A percentile compares a stretch with the other conserved stretches of the same genome.
phyloP scores from a whole-genome alignment of 2,113 vertebrate genomes.

The Cyphomyrus plagiostoma region DNA sequence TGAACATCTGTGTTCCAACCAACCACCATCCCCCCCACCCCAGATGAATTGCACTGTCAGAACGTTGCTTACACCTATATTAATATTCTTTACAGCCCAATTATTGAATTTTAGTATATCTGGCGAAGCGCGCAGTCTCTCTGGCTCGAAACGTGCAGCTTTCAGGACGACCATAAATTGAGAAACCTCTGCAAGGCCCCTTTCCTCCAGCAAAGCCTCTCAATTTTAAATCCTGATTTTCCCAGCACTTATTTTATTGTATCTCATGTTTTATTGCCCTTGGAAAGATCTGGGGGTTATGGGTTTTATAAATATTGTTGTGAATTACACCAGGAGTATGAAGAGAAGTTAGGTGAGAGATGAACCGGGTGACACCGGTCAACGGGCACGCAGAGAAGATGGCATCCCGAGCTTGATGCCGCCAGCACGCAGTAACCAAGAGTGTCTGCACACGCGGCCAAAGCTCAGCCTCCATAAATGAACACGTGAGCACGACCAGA shows the following conservation, averaged over 20 bases:
- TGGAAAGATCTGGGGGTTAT: slow-evolving; percentile 11
- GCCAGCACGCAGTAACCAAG: background rate
- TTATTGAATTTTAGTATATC: slow-evolving; percentile 58
- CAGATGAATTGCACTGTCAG: slow-evolving; percentile 47
- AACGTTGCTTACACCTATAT: slow-evolving; percentile 48
- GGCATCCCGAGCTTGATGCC: background rate
- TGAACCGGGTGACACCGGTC: background rate
- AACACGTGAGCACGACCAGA: background rate
- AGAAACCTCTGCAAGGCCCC: slow-evolving; percentile 24
- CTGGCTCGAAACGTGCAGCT: slow-evolving; percentile 31
- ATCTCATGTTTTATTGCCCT: slow-evolving; percentile 19
- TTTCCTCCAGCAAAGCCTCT: slow-evolving; percentile 3
- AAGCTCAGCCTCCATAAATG: background rate
- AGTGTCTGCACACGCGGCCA: background rate
- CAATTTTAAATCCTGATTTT: slow-evolving; percentile 27
- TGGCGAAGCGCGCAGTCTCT: slow-evolving; percentile 41
- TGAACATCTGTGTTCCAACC: slow-evolving; percentile 52
- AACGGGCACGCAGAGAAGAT: background rate
- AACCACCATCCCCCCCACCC: slow-evolving; percentile 39
- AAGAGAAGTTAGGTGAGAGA: background rate
- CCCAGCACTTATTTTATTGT: slow-evolving; percentile 18
- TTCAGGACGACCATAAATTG: slow-evolving; percentile 49
- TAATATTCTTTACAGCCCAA: slow-evolving; percentile 55
- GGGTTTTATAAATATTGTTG: slow-evolving; percentile 22
- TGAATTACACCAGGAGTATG: background rate